Evolutionary conservation across 2,888 invertebrate species (phyloP).

Genomic region (Podotricha telesiphe): DNA sequence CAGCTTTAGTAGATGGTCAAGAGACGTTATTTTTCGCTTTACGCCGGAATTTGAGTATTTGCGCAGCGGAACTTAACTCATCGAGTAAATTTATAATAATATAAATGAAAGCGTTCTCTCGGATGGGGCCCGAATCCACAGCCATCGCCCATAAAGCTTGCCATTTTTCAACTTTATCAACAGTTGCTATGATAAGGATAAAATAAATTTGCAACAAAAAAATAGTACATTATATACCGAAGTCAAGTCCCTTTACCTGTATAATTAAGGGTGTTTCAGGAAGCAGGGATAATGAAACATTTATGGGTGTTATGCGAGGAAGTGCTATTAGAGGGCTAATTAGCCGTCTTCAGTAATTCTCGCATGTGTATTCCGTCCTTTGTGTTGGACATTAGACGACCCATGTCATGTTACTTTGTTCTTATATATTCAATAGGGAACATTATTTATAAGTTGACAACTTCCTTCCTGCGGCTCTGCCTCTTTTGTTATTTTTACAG

Average conservation of each 20-base stretch:
- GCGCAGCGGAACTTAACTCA: too few relatives aligned
- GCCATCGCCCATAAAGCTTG: too few relatives aligned
- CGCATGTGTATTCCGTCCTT: slow-evolving; percentile 60
- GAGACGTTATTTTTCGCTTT: too few relatives aligned
- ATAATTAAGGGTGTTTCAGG: slow-evolving; percentile 24
- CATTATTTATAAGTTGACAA: slow-evolving; percentile 23
- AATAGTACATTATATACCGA: not conserved
- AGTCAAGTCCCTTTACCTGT: slow-evolving; percentile 20
- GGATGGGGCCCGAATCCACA: too few relatives aligned
- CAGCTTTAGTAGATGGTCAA: too few relatives aligned
- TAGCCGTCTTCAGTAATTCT: slow-evolving; percentile 62
- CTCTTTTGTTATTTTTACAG: slow-evolving; percentile 7
- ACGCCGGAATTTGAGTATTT: too few relatives aligned
- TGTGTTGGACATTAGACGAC: slow-evolving; percentile 67
- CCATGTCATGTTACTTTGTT: slow-evolving; percentile 75
- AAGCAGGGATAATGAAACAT: slow-evolving; percentile 27
- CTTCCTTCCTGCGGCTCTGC: slow-evolving; percentile 1
- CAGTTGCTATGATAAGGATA: not conserved
- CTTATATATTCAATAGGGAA: slow-evolving; percentile 15
- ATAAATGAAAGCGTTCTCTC: too few relatives aligned
- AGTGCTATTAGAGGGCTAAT: slow-evolving; percentile 56
- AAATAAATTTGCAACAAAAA: not conserved
- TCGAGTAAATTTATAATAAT: too few relatives aligned
- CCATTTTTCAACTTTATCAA: too few relatives aligned
- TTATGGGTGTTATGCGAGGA: slow-evolving; percentile 33